These are phyloP conservation scores for Romanogobio albipinnatus DNA, from an alignment of 2,113 vertebrate species.

Conservation along the genomic window DNA sequence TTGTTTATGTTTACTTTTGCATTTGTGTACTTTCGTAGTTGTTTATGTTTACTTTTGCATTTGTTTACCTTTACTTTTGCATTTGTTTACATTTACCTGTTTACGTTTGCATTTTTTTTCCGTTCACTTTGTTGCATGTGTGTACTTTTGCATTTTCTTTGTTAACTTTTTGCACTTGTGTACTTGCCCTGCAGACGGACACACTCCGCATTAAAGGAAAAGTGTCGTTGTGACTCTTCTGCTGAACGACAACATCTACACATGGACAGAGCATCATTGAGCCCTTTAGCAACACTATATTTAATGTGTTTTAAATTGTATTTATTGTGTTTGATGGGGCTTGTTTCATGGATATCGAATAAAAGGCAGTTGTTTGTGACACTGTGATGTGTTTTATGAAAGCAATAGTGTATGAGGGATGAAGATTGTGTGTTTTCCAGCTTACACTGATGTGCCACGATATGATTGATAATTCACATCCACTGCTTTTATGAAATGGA, in stretches of 20 bases:
- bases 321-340: neutral
- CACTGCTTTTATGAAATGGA: neutral
- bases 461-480: neutral
- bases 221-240: no score
- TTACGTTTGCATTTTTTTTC: no score
- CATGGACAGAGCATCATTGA: neutral
- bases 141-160: no score
- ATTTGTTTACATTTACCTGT: no score
- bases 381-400: slow-evolving; percentile 1
- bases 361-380: neutral
- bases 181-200: neutral
- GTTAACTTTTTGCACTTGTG: neutral
- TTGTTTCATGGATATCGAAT: neutral
- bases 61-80: no score
- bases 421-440: neutral
- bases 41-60: no score
- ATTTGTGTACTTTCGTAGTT: no score
- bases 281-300: neutral
- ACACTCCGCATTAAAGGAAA: no score
- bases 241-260: neutral
- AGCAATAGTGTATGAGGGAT: neutral
- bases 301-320: neutral
- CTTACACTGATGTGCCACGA: neutral
- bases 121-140: no score
- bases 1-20: no score